phyloP scores from a whole-genome alignment of 1,140 invertebrate species.

The Pseudoatta argentina region DNA sequence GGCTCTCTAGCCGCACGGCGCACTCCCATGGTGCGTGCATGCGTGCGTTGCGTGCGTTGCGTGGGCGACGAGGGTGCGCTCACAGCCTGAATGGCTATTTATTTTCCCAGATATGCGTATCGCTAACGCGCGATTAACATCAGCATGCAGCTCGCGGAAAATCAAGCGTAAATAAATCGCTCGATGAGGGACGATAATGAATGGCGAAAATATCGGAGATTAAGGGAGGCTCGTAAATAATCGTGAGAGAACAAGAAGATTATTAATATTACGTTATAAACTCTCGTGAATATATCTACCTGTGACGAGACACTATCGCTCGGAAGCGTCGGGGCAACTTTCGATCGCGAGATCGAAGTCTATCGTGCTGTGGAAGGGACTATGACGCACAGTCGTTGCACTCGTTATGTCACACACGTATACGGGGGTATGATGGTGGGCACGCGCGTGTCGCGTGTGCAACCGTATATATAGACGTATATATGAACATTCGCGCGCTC shows the following conservation, averaged over 20 bases:
- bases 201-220: neutral
- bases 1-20: neutral
- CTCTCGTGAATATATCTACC: constrained; percentile 10
- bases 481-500: neutral
- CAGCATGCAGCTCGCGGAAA: neutral
- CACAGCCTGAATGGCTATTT: constrained; percentile 23
- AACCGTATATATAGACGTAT: neutral
- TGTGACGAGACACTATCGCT: constrained; percentile 2
- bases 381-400: constrained; percentile 48
- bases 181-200: neutral
- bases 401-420: constrained; percentile 25
- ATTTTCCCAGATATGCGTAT: constrained; percentile 16
- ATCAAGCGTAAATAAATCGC: constrained; percentile 6
- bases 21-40: constrained; percentile 5
- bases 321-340: constrained; percentile 20
- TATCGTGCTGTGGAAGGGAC: constrained; percentile 18
- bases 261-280: constrained; percentile 7
- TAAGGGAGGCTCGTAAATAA: neutral
- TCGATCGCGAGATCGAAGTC: constrained; percentile 38
- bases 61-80: constrained; percentile 39
- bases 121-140: constrained; percentile 15
- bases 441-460: constrained; percentile 24
- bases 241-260: neutral
- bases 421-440: neutral
- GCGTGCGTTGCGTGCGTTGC: constrained; percentile 15